phyloP scores from a whole-genome alignment of 2,888 invertebrate species.

The Phortica magna region DNA sequence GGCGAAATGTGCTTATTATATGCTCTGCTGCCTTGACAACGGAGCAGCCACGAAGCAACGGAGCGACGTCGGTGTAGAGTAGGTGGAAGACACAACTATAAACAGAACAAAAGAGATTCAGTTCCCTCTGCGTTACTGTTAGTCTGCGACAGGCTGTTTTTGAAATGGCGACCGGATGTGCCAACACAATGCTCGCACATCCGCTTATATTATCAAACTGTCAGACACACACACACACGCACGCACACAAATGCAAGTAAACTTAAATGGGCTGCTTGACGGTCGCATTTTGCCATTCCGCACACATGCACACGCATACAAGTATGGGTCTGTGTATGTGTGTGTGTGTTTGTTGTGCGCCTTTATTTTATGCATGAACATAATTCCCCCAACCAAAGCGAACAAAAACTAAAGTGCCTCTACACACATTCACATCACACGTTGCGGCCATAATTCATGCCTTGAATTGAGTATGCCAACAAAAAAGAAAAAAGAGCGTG shows the following conservation, averaged over 20 bases:
- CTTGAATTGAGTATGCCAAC: slow-evolving; percentile 18
- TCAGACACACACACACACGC: slow-evolving; percentile 56
- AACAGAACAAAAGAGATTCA: background rate
- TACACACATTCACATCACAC: slow-evolving; percentile 58
- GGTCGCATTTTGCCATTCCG: background rate
- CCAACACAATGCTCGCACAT: slow-evolving; percentile 71
- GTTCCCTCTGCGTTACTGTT: background rate
- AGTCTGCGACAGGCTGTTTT: slow-evolving; percentile 54
- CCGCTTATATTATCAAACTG: slow-evolving; percentile 61
- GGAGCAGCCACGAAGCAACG: too few species aligned
- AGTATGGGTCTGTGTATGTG: background rate
- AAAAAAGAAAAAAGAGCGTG: background rate
- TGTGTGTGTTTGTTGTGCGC: slow-evolving; percentile 2
- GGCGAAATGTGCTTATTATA: slow-evolving; percentile 67
- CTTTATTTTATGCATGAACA: slow-evolving; percentile 24
- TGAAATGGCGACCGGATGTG: slow-evolving; percentile 69
- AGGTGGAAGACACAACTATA: background rate
- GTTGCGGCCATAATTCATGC: slow-evolving; percentile 66
- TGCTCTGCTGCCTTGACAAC: slow-evolving; percentile 60
- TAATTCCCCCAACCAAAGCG: background rate
- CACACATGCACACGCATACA: slow-evolving; percentile 25
- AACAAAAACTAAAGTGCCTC: slow-evolving; percentile 57
- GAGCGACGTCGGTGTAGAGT: background rate
- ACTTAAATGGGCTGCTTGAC: background rate
- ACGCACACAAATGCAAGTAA: background rate